Evolutionary conservation across 1,140 invertebrate genomes (phyloP), one percentile per base, ranked within the genome.

Genomic region (Musca domestica): DNA sequence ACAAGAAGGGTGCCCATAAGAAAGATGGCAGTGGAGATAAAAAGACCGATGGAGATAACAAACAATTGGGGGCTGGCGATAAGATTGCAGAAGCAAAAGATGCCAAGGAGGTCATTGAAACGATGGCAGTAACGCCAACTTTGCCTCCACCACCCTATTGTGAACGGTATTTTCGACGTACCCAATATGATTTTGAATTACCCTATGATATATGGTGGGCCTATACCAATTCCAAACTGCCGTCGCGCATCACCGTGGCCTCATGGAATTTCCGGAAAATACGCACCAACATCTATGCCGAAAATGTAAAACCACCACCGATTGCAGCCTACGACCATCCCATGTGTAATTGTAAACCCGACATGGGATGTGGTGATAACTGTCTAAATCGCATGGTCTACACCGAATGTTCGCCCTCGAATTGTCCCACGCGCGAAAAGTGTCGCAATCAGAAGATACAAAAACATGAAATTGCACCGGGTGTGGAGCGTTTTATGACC

Each of bases 191-290:
- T 71, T 98, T 95, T 83, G 88, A 91, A 69, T 83, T 97, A 22
- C 94, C 95, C 0, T 95, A 92, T 79, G 95, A 98, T 82, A 87
- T 96, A 49, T 98, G 94, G 93, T 96, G 93, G 92, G 88, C 92
- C 25, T 88, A 96, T 72, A 89, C 88, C 34, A 91, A 95, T 80
- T 88, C 89, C 19, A 88, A 89, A 76, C 75, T 90, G 56, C 86
- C 87, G 34, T 87, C 86, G 6, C 80, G 89, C 58, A 90, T 92
- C 76, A 85, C 87, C 12, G 91, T 94, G 22, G 90, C 93, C 17
- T 94, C 93, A 1, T 95, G 94, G 90, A 96, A 96, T 80, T 98
- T 96, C 76, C 89, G 90, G 73, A 93, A 92, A 77, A 91, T 94
- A 69, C 86, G 90, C 71, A 90, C 88, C 73, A 95, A 92, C 92